These are phyloP conservation scores for Catalaphyllia jardinei DNA, from an alignment of 64 coral and sea anemone species.

Conservation along the genomic window DNA sequence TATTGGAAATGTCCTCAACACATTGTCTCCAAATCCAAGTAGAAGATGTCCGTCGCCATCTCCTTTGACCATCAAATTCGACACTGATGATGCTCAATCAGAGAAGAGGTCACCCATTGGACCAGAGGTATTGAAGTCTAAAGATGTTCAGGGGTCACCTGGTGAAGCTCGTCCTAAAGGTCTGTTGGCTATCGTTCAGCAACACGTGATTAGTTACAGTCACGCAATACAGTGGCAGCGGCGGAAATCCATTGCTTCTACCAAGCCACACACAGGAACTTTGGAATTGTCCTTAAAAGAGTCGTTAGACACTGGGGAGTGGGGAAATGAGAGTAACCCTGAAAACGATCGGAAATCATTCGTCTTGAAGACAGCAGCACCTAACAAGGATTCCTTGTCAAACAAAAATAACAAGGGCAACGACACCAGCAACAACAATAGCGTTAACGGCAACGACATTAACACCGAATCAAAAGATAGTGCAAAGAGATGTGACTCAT, in stretches of 20 bases:
- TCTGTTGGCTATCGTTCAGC: slow-evolving; percentile 7
- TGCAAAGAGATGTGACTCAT: background rate
- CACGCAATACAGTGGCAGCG: background rate
- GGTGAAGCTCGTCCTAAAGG: background rate
- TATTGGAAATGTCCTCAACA: slow-evolving; percentile 6
- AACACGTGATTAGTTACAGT: background rate
- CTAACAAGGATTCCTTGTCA: background rate
- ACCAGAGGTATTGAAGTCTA: background rate
- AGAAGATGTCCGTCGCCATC: background rate
- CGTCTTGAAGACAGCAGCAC: background rate
- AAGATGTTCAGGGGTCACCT: background rate
- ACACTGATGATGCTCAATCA: background rate
- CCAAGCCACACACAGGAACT: slow-evolving; percentile 46
- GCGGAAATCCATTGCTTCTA: slow-evolving; percentile 49
- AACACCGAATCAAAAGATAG: background rate
- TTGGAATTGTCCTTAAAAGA: slow-evolving; percentile 21
- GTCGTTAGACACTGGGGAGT: background rate
- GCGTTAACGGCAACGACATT: background rate
- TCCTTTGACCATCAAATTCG: background rate
- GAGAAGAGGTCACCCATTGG: background rate
- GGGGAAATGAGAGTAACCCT: background rate
- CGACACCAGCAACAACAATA: background rate
- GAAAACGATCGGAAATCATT: background rate
- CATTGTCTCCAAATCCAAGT: background rate
- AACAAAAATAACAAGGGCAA: background rate